Percentiles rank a stretch among this genome's conserved stretches.
phyloP scores from a whole-genome alignment of 2,888 invertebrate species.

The Fragum fragum region DNA sequence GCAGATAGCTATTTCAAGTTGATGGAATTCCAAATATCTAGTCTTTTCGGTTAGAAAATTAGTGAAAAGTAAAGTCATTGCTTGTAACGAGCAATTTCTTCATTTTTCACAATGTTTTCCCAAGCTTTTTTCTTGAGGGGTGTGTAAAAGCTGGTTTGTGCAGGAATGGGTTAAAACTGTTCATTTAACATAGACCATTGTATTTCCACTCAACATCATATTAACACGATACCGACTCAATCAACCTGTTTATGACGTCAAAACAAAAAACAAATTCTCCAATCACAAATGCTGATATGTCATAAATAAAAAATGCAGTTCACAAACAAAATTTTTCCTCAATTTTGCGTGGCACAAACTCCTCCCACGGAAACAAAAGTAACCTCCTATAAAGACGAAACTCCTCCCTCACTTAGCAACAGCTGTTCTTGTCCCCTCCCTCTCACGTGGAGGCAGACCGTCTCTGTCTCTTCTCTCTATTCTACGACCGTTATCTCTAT shows the following conservation, averaged over 20 bases:
- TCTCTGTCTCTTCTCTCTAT: constrained; percentile 44
- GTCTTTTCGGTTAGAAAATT: too few species aligned
- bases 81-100: too few species aligned
- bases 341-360: constrained; percentile 28
- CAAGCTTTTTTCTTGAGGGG: too few species aligned
- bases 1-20: too few species aligned
- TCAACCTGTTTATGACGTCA: background rate
- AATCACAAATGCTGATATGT: constrained; percentile 60
- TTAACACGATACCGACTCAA: background rate
- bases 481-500: constrained; percentile 29
- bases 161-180: too few species aligned
- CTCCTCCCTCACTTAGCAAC: constrained; percentile 40
- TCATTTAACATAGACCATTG: background rate
- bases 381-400: background rate
- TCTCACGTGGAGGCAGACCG: constrained; percentile 33
- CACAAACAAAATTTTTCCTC: background rate
- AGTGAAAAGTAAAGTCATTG: too few species aligned
- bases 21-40: too few species aligned
- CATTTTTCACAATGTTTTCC: too few species aligned
- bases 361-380: background rate
- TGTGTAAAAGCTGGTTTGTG: too few species aligned
- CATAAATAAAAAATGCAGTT: constrained; percentile 50
- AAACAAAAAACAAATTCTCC: background rate
- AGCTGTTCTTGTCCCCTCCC: constrained; percentile 51
- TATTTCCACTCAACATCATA: background rate